phyloP scores from a whole-genome alignment of 2,113 vertebrate genomes.

The Macrotis lagotis region DNA sequence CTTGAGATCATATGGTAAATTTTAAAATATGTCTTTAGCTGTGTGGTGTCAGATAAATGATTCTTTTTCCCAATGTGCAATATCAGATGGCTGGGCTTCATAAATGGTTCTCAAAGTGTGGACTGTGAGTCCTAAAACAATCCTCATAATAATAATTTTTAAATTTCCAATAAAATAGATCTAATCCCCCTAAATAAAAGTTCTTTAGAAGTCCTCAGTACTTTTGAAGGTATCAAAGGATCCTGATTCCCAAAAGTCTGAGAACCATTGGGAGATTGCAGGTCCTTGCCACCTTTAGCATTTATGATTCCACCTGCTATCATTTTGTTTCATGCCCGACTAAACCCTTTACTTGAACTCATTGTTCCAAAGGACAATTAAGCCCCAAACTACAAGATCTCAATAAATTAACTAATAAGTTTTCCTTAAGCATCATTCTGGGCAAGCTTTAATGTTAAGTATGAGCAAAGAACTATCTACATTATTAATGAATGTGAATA shows the following conservation, averaged over 20 bases:
- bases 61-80: not conserved
- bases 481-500: not conserved
- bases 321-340: not conserved
- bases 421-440: not conserved
- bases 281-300: not conserved
- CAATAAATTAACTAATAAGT: not conserved
- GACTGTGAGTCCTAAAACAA: not conserved
- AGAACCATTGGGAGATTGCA: not conserved
- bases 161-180: not conserved
- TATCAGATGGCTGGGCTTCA: not conserved
- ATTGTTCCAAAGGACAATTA: not conserved
- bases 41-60: not conserved
- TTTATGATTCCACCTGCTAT: not conserved
- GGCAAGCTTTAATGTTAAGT: not conserved
- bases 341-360: not conserved
- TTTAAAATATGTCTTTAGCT: not conserved
- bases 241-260: not conserved
- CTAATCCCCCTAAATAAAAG: not conserved
- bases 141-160: not conserved
- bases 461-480: not conserved
- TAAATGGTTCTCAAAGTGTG: not conserved
- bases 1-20: not conserved
- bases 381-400: not conserved
- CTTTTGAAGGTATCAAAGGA: not conserved
- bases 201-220: not conserved